Percentiles rank a stretch among this genome's conserved stretches.
phyloP scores from a whole-genome alignment of 1,140 invertebrate species.

The Sweltsa coloradensis region DNA sequence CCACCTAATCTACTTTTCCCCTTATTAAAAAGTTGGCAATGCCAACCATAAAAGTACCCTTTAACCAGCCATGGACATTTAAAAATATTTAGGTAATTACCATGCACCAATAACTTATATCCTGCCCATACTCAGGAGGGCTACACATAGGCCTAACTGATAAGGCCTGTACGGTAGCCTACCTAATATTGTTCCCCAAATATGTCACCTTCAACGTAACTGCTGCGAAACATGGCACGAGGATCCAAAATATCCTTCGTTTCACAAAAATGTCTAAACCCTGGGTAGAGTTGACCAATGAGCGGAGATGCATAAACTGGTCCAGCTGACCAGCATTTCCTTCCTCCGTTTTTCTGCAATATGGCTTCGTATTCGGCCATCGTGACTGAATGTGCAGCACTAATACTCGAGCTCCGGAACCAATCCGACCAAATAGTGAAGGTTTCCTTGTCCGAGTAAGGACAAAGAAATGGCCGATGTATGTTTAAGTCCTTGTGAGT shows the following conservation, averaged over 20 bases:
- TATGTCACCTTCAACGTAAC: constrained; percentile 9
- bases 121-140: no score
- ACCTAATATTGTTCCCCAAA: constrained; percentile 6
- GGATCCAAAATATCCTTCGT: constrained; percentile 4
- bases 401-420: constrained; percentile 6
- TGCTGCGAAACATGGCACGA: constrained; percentile 6
- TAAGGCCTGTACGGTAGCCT: no score
- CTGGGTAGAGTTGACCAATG: constrained; percentile 11
- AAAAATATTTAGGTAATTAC: no score
- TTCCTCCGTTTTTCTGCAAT: constrained; percentile 7
- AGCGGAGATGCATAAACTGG: constrained; percentile 10
- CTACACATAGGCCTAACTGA: no score
- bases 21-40: no score
- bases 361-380: constrained; percentile 12
- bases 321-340: constrained; percentile 13
- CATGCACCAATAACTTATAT: no score
- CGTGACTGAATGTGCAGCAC: neutral
- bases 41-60: no score
- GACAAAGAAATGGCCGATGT: constrained; percentile 4
- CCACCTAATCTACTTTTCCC: no score
- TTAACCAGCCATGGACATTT: no score
- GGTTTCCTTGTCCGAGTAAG: neutral
- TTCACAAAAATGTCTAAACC: constrained; percentile 3
- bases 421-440: constrained; percentile 12
- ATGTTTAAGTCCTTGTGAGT: neutral